These are phyloP conservation scores for Callospermophilus lateralis DNA, from an alignment of 2,113 vertebrate genomes.

Conservation along the genomic window DNA sequence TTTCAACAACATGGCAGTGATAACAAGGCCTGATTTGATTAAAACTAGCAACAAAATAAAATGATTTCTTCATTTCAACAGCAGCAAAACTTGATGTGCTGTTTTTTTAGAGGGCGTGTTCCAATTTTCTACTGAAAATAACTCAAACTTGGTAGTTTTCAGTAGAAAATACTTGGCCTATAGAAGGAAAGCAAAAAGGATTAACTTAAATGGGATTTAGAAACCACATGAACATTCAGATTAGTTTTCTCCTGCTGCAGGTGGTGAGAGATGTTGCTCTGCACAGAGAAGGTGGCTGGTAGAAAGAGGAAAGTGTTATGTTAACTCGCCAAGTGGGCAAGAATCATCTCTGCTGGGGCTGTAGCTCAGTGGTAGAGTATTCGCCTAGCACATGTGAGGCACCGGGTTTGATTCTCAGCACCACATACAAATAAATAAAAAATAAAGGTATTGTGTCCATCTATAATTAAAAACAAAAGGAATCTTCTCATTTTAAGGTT, in stretches of 20 bases:
- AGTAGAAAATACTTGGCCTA: neutral
- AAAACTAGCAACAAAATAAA: neutral
- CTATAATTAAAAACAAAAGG: too few species aligned
- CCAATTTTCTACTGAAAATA: conserved; percentile 30
- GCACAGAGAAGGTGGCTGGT: neutral
- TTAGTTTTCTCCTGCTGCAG: neutral
- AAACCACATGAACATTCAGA: neutral
- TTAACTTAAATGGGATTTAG: neutral
- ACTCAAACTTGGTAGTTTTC: neutral
- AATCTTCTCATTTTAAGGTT: neutral
- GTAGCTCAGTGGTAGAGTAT: too few species aligned
- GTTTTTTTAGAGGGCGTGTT: neutral
- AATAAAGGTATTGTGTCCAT: too few species aligned
- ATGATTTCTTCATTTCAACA: neutral
- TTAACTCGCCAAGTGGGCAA: neutral
- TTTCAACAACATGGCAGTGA: neutral
- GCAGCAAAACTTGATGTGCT: neutral
- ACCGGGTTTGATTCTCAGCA: too few species aligned
- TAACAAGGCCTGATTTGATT: neutral
- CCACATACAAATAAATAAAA: too few species aligned
- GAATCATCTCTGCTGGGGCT: neutral
- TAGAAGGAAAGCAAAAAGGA: conserved; percentile 34
- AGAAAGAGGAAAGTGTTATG: neutral
- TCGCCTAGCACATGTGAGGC: too few species aligned
- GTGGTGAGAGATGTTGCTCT: neutral